Evolutionary conservation across 2,797 vertebrate genomes (phyloP).

Genomic region (Gouania willdenowi): DNA sequence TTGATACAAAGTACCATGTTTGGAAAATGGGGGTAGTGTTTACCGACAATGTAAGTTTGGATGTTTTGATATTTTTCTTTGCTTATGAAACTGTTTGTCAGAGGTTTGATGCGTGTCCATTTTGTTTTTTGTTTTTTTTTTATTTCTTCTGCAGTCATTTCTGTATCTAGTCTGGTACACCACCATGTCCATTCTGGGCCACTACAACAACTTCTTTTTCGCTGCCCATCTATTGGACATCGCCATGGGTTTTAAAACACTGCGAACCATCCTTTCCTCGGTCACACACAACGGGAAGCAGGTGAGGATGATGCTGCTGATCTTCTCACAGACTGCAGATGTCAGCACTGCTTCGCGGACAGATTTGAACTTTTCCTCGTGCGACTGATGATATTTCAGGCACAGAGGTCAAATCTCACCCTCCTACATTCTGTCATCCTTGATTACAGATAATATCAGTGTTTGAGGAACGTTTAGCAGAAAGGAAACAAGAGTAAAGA

Average conservation of each 20-base stretch:
- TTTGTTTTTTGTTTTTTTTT: no score
- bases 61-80: background rate
- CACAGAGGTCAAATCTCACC: no score
- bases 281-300: conserved; percentile 99
- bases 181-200: conserved; percentile 97
- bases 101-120: no score
- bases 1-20: conserved; percentile 96
- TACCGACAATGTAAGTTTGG: conserved; percentile 92
- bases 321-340: conserved; percentile 33
- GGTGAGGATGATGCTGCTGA: conserved; percentile 77
- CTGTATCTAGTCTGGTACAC: conserved; percentile 98
- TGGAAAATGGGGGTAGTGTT: conserved; percentile 98
- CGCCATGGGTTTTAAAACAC: conserved; percentile 98
- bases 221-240: conserved; percentile 97
- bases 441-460: no score
- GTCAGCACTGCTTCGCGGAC: no score
- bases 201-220: conserved; percentile 99
- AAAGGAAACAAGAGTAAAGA: no score
- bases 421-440: no score
- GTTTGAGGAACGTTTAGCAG: no score
- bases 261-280: conserved; percentile 95
- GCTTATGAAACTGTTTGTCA: no score
- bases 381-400: conserved; percentile 7
- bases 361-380: no score
- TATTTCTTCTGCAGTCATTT: conserved; percentile 80